A percentile compares a stretch with the other conserved stretches of the same genome.
phyloP scores from a whole-genome alignment of 2,797 vertebrate genomes.

The Aeoliscus strigatus region DNA sequence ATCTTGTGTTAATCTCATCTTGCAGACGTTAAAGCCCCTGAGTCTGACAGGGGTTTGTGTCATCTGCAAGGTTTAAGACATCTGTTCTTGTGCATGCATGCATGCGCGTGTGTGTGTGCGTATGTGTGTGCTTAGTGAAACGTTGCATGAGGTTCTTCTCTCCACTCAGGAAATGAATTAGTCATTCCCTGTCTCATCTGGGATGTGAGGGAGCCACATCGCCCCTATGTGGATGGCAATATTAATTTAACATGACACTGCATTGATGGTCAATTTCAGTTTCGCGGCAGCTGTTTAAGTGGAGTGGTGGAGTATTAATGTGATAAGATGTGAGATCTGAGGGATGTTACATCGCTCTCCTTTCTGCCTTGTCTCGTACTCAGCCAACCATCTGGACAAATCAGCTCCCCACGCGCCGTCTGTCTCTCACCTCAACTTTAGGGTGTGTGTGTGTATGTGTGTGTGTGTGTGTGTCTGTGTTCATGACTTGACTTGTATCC shows the following conservation, averaged over 20 bases:
- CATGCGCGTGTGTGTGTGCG: too few relatives aligned
- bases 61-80: conserved; percentile 29
- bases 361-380: conserved; percentile 87
- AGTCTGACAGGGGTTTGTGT: conserved; percentile 17
- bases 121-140: conserved; percentile 40
- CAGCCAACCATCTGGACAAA: conserved; percentile 86
- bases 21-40: conserved; percentile 16
- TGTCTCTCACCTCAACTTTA: conserved; percentile 81
- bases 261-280: conserved; percentile 85
- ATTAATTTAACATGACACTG: conserved; percentile 83
- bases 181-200: conserved; percentile 73
- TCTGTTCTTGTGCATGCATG: too few relatives aligned
- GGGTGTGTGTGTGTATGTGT: conserved; percentile 59
- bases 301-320: conserved; percentile 76
- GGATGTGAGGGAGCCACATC: conserved; percentile 70
- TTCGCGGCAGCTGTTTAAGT: conserved; percentile 80
- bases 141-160: conserved; percentile 57
- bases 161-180: conserved; percentile 75
- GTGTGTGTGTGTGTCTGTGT: conserved; percentile 41
- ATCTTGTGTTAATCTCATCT: conserved; percentile 16
- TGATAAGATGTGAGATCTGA: conserved; percentile 84
- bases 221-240: conserved; percentile 73
- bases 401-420: conserved; percentile 76
- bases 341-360: conserved; percentile 81
- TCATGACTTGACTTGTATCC: conserved; percentile 38